Base-by-base conservation (phyloP, 2,113 vertebrate species). In the Carassius gibelio region DNA sequence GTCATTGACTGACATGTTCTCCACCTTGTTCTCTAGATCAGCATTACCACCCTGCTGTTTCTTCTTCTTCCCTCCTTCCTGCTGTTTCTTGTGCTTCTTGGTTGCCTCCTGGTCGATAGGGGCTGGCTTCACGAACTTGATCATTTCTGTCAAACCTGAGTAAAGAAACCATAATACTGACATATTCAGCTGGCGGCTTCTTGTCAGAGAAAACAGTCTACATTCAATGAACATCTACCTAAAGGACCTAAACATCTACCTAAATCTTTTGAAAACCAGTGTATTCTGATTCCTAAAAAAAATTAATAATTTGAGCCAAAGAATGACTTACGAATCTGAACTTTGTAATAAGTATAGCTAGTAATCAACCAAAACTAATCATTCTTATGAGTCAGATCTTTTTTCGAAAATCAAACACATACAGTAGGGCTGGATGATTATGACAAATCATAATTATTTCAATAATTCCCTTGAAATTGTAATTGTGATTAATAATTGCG, bases 71-170 rank as follows among this genome's bases (percentile, higher is more conserved):
- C 91, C 91, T n/a, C 94, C 95, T 0, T 95, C 95, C 3, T 97
- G 95, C 88, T 97, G 97, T 79, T 98, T 98, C 93, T 99, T 99
- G 77, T 97, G 93, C 87, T 99, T 99, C 92, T 98, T 99, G 1
- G 92, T 91, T 3, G 91, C 86, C 87, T 99, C 98, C 93, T 96
- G 96, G 72, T 99, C 98, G 5, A 99, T 99, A 55, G 98, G 98
- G 0, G 98, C 97, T 0, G 96, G 94, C 90, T 95, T 96, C 38
- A 98, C 93, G 10, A 99, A 99, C 6, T 92, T 96, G 50, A 99
- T 97, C 69, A 98, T 93, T 90, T 99, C 97, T 0, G 92, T 96
- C 75, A 98, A 86, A 77, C 94, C 98, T 99, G 76, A 86, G 15
- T 45, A 61, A 36, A 26, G 75, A 77, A n/a, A 30, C 17, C 15